Evolutionary conservation across 1,140 invertebrate genomes (phyloP).

Genomic region (Platyscapa corneri): DNA sequence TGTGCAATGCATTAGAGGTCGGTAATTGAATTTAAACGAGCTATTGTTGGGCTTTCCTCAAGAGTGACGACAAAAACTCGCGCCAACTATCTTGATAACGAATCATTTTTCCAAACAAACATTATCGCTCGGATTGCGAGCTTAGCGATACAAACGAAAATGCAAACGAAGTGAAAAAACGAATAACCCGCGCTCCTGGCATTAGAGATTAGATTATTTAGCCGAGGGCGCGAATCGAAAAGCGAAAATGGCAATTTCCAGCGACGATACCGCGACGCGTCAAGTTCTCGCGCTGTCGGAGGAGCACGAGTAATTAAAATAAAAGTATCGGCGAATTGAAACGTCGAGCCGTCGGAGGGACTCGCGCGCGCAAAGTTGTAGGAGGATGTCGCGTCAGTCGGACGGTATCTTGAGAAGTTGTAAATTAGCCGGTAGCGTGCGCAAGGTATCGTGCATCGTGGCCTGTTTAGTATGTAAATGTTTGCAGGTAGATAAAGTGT

Average conservation of each 20-base stretch:
- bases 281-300: too few species aligned
- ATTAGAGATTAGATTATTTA: background rate
- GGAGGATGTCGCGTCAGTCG: slow-evolving; percentile 30
- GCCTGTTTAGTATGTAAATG: slow-evolving; percentile 67
- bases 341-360: background rate
- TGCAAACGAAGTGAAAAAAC: background rate
- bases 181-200: too few species aligned
- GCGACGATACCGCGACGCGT: too few species aligned
- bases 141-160: background rate
- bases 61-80: background rate
- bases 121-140: background rate
- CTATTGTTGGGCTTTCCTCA: background rate
- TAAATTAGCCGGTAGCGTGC: slow-evolving; percentile 66
- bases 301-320: background rate
- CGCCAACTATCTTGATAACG: background rate
- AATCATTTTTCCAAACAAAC: background rate
- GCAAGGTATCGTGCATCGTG: slow-evolving; percentile 57
- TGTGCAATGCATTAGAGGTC: background rate
- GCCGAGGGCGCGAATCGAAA: too few species aligned
- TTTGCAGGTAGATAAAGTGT: slow-evolving; percentile 59
- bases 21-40: background rate
- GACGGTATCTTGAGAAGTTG: slow-evolving; percentile 55
- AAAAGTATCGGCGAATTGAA: background rate
- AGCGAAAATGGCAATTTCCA: too few species aligned
- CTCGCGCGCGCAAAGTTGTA: background rate